Conservation (phyloP, 2,797 vertebrate genomes). For the Dermochelys coriacea region DNA sequence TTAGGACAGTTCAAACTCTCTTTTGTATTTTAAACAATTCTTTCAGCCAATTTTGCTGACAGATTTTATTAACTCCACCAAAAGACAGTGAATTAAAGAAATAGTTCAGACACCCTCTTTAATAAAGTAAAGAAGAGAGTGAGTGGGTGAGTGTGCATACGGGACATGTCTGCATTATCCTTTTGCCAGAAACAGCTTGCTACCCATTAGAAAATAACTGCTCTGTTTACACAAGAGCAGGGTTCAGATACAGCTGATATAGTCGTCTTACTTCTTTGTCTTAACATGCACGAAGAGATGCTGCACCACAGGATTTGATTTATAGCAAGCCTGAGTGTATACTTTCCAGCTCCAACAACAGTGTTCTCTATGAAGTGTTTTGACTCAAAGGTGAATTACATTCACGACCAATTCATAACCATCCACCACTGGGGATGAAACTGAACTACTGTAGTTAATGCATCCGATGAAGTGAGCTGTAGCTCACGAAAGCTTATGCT, state of each 20-base stretch:
- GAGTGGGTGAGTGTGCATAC: neutral
- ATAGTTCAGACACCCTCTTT: conserved; percentile 1
- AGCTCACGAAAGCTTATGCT: too few species aligned
- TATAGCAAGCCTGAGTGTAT: conserved; percentile 3
- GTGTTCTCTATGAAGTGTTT: neutral
- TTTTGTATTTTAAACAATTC: conserved; percentile 67
- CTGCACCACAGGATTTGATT: conserved; percentile 39
- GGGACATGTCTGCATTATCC: conserved; percentile 43
- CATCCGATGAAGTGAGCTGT: too few species aligned
- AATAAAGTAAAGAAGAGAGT: neutral
- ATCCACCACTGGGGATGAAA: conserved; percentile 21
- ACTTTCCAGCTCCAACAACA: conserved; percentile 31
- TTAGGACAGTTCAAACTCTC: conserved; percentile 64
- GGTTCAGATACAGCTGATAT: conserved; percentile 61
- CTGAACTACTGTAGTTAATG: conserved; percentile 6
- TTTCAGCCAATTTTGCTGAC: conserved; percentile 55
- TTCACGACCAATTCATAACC: conserved; percentile 44
- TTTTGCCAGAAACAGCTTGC: conserved; percentile 64
- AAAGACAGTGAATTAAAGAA: conserved; percentile 56
- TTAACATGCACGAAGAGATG: conserved; percentile 36
- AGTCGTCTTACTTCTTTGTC: conserved; percentile 38
- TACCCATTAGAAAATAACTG: conserved; percentile 54
- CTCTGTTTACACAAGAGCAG: conserved; percentile 65
- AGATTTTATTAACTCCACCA: conserved; percentile 40
- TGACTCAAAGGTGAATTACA: conserved; percentile 33